These are phyloP conservation scores for Macrophya annulata DNA, from an alignment of 2,888 invertebrate species.

Conservation along the genomic window DNA sequence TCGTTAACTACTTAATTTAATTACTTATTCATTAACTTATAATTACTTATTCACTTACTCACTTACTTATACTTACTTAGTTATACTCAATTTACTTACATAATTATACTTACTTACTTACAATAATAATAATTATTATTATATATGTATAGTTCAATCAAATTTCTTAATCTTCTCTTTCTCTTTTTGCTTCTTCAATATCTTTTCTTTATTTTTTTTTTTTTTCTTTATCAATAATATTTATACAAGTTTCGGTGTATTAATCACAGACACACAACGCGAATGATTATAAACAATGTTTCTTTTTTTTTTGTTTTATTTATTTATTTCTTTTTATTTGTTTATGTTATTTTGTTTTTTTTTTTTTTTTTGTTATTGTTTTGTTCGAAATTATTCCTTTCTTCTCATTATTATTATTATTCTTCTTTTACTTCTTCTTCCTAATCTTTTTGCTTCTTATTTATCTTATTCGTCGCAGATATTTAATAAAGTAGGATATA, in stretches of 20 bases:
- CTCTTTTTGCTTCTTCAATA: not conserved
- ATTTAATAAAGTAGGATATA: too few relatives aligned
- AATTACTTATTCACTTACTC: not conserved
- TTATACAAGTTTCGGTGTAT: slow-evolving; percentile 47
- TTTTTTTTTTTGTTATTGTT: too few relatives aligned
- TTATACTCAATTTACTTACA: not conserved
- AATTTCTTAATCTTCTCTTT: not conserved
- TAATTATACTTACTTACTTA: too few relatives aligned
- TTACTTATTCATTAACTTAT: not conserved
- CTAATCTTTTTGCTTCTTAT: not conserved
- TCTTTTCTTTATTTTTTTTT: not conserved
- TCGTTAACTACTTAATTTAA: not conserved
- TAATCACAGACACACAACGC: slow-evolving; percentile 52
- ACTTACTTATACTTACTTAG: not conserved
- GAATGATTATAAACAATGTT: not conserved
- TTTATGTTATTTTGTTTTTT: not conserved
- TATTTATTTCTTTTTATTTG: not conserved
- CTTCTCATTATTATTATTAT: not conserved
- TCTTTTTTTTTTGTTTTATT: not conserved
- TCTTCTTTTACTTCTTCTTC: not conserved
- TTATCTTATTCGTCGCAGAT: too few relatives aligned
- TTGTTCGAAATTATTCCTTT: not conserved
- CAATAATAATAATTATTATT: too few relatives aligned
- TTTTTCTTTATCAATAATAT: not conserved
- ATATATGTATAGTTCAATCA: too few relatives aligned